These are phyloP conservation scores for Petrocephalus schoutedeni DNA, from an alignment of 2,797 vertebrate species.

Conservation along the genomic window DNA sequence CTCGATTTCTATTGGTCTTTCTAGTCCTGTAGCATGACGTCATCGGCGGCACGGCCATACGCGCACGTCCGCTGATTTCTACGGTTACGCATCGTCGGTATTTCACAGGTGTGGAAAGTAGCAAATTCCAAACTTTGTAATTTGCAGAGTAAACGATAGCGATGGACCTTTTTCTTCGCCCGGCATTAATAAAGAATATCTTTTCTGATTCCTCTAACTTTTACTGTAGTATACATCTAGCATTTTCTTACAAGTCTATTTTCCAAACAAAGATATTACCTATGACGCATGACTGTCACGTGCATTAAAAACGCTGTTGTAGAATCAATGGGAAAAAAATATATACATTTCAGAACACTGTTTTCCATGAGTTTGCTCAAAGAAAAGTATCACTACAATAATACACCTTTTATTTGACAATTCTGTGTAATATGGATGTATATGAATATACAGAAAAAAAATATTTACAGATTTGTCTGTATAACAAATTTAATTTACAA, in stretches of 20 bases:
- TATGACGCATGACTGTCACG: not conserved
- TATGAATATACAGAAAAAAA: not conserved
- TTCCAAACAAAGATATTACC: not conserved
- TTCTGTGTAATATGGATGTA: not conserved
- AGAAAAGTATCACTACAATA: not conserved
- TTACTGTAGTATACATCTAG: not conserved
- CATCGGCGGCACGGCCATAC: not conserved
- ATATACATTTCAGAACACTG: not conserved
- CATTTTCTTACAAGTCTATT: not conserved
- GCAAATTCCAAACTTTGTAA: not conserved
- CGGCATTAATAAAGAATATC: not conserved
- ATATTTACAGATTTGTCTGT: not conserved
- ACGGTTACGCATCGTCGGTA: not conserved
- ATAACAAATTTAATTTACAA: not conserved
- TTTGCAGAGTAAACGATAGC: not conserved
- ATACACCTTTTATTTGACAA: not conserved
- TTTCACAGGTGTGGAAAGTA: not conserved
- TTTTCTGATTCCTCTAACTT: not conserved
- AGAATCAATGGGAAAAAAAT: not conserved
- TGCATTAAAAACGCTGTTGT: not conserved
- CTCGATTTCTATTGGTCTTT: not conserved
- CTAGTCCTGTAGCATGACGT: slow-evolving; percentile 20
- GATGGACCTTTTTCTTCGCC: not conserved
- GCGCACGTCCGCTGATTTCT: not conserved
- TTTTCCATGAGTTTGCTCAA: not conserved